Percentiles rank a stretch among this genome's conserved stretches.
Evolutionary conservation across 2,797 vertebrate genomes (phyloP).

Genomic region (Sebastes dallii): DNA sequence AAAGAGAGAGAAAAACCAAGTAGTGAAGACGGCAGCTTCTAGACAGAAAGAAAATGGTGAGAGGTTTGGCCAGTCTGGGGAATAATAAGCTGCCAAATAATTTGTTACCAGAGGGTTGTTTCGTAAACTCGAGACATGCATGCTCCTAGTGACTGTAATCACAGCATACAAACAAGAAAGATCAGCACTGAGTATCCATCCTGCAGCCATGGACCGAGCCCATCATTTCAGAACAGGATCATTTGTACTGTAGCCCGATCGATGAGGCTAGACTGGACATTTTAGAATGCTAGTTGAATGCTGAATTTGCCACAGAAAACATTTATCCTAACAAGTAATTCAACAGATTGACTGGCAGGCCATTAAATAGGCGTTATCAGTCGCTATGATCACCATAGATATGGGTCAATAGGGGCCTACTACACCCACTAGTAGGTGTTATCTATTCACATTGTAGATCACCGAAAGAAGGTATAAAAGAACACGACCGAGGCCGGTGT

Average conservation of each 20-base stretch:
- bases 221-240: neutral
- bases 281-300: neutral
- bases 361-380: too few relatives aligned
- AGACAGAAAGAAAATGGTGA: neutral
- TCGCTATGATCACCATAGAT: too few relatives aligned
- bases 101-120: neutral
- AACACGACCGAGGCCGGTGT: too few relatives aligned
- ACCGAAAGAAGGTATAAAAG: too few relatives aligned
- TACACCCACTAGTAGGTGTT: too few relatives aligned
- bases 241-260: neutral
- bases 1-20: neutral
- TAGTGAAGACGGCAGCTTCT: neutral
- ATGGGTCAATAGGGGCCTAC: too few relatives aligned
- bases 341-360: neutral
- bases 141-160: neutral
- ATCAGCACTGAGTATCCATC: neutral
- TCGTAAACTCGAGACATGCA: neutral
- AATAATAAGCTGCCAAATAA: neutral
- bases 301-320: neutral
- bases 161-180: neutral
- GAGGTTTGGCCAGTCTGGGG: neutral
- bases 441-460: too few relatives aligned
- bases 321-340: constrained; percentile 3
- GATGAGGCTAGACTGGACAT: neutral
- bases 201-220: neutral